Percentiles rank a stretch among this genome's conserved stretches.
Conservation (phyloP, 2,113 vertebrate species). For the Oceanodroma tethys region DNA sequence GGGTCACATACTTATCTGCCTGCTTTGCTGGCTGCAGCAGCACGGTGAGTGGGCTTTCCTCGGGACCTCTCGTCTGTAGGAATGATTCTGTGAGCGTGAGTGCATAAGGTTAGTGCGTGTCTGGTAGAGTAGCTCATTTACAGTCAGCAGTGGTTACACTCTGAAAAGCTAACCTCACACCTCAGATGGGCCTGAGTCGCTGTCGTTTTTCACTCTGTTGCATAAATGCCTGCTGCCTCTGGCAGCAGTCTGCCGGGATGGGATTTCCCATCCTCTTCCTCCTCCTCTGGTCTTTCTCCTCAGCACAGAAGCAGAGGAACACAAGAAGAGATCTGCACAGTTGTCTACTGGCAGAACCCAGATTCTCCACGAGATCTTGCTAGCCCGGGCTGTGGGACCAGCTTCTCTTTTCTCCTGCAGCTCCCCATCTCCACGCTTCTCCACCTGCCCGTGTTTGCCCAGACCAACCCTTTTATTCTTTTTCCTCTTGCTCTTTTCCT, state of each 20-base stretch:
- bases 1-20: constrained; percentile 93
- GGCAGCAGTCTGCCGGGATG: not conserved
- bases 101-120: accelerated
- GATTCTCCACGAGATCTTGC: accelerated
- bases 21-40: constrained; percentile 94
- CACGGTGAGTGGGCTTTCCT: constrained; percentile 40
- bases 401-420: not conserved
- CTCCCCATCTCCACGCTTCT: not conserved
- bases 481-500: not conserved
- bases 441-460: not conserved
- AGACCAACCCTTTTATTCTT: not conserved
- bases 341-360: not conserved
- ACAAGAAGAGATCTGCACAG: accelerated
- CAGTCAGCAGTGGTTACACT: not conserved
- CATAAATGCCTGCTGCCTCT: not conserved
- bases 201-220: not conserved
- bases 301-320: not conserved
- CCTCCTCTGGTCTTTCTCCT: not conserved
- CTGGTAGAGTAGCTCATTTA: not conserved
- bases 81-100: not conserved
- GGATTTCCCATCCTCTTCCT: not conserved
- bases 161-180: not conserved
- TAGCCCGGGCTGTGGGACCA: not conserved
- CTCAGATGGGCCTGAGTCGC: not conserved
- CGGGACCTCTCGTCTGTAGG: accelerated